Base-by-base conservation (phyloP, 1,140 invertebrate genomes). In the Charaxes varanes region DNA sequence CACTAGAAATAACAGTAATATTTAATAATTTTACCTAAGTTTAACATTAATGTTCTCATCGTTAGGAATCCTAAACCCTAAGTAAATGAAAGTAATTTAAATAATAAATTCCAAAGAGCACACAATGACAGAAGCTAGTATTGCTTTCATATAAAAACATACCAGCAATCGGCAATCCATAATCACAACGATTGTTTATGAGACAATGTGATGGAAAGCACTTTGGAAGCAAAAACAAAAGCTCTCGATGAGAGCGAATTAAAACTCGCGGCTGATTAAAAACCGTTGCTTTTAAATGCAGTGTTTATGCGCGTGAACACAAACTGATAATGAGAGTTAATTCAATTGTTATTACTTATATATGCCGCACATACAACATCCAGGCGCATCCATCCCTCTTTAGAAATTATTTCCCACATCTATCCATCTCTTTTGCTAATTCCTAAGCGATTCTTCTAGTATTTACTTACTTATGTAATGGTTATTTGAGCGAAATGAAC, bases 361-460 rank as follows among this genome's bases (percentile, higher is more conserved):
- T 79, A 78, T 69, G 61, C 41, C 42, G 44, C 41, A 56, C 59
- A 65, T 53, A 44, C 18, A 88, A 87, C 36, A 89, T 56, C 53
- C 35, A 21, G 17, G 11, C 4, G n/a, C 17, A 19, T 7, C 35
- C 15, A 40, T 40, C 35, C 35, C 35, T 27, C 26, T 30, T 41
- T 41, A 41, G 27, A 31, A 41, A 38, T 1, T 13, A 6, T 31
- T 28, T 23, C 27, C 12, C 27, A 41, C 37, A 41, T 16, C 4
- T 6, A 27, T 7, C 3, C 13, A 37, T 24, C 22, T 15, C 23
- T 38, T 24, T 38, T 38, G 8, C 24, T 38, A 21, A 18, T 19
- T 28, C 12, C 3, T 12, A 5, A 13, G 7, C 4, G 11, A 38
- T 28, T 24, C 28, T 38, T 30, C 26, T 31, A 11, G 15, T 17